Percentiles rank a stretch among this genome's conserved stretches.
phyloP scores from a whole-genome alignment of 2,888 invertebrate species.

The Tineola bisselliella region DNA sequence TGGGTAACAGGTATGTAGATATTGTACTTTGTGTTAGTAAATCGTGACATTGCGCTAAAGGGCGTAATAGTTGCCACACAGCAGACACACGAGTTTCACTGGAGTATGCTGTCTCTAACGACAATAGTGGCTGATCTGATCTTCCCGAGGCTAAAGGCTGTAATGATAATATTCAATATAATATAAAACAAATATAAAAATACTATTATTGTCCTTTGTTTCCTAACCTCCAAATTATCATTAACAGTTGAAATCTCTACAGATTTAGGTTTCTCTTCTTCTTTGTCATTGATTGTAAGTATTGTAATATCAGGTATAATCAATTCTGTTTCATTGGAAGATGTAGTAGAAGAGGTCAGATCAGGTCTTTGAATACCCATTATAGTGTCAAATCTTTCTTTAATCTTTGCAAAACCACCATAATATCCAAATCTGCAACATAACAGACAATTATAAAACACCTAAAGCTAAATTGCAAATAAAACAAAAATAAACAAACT shows the following conservation, averaged over 20 bases:
- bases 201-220: not conserved
- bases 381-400: constrained; percentile 84
- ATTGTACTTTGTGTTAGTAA: constrained; percentile 89
- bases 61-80: constrained; percentile 77
- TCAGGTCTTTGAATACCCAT: constrained; percentile 67
- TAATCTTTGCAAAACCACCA: constrained; percentile 87
- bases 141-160: constrained; percentile 35
- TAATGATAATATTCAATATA: constrained; percentile 1
- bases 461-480: not conserved
- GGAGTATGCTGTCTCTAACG: constrained; percentile 45
- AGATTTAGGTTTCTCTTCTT: constrained; percentile 27
- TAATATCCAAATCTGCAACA: constrained; percentile 82
- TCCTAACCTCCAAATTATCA: not conserved
- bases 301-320: constrained; percentile 41
- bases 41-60: constrained; percentile 93
- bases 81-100: constrained; percentile 53
- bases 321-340: constrained; percentile 43
- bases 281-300: constrained; percentile 38
- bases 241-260: not conserved
- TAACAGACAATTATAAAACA: constrained; percentile 10
- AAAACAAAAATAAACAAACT: constrained; percentile 20
- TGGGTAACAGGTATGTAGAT: constrained; percentile 91
- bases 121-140: constrained; percentile 44
- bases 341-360: constrained; percentile 40
- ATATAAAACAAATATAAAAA: not conserved